Evolutionary conservation across 2,888 invertebrate genomes (phyloP).

Genomic region (Scaptomyza tumidula): DNA sequence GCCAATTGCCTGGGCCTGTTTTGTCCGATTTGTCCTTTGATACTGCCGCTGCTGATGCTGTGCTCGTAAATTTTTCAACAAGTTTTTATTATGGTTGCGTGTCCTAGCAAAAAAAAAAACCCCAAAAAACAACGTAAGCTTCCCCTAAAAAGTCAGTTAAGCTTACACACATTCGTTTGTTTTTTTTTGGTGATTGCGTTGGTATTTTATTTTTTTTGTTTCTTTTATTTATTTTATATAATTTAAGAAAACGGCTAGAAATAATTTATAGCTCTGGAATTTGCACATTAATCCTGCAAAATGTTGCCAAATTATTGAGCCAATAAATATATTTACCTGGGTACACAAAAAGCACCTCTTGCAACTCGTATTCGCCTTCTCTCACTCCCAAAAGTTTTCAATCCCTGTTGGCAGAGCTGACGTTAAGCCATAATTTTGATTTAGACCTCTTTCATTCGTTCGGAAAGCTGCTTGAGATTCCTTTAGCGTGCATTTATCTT

Average conservation of each 20-base stretch:
- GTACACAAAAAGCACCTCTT: conserved; percentile 18
- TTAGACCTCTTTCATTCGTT: conserved; percentile 30
- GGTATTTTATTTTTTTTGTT: conserved; percentile 41
- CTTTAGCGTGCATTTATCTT: conserved; percentile 58
- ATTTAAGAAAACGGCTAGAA: conserved; percentile 59
- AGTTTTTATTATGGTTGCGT: conserved; percentile 73
- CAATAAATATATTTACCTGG: conserved; percentile 71
- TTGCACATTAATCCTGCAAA: conserved; percentile 66
- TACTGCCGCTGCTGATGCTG: conserved; percentile 57
- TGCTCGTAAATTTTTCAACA: conserved; percentile 73
- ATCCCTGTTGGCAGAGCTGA: conserved; percentile 50
- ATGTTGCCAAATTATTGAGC: conserved; percentile 74
- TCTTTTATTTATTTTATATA: conserved; percentile 67
- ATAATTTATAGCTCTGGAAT: conserved; percentile 66
- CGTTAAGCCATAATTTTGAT: conserved; percentile 65
- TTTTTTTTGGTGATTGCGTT: conserved; percentile 41
- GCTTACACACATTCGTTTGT: background rate
- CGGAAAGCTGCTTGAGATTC: conserved; percentile 53
- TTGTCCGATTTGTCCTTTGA: conserved; percentile 67
- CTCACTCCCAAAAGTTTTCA: conserved; percentile 43
- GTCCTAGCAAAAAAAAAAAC: conserved; percentile 28
- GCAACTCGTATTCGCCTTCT: background rate
- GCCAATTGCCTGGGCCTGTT: conserved; percentile 44
- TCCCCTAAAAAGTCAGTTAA: conserved; percentile 11
- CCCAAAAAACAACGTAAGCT: conserved; percentile 24